Percentiles rank a stretch among this genome's conserved stretches.
phyloP scores from a whole-genome alignment of 2,113 vertebrate genomes.

The Acanthisitta chloris region DNA sequence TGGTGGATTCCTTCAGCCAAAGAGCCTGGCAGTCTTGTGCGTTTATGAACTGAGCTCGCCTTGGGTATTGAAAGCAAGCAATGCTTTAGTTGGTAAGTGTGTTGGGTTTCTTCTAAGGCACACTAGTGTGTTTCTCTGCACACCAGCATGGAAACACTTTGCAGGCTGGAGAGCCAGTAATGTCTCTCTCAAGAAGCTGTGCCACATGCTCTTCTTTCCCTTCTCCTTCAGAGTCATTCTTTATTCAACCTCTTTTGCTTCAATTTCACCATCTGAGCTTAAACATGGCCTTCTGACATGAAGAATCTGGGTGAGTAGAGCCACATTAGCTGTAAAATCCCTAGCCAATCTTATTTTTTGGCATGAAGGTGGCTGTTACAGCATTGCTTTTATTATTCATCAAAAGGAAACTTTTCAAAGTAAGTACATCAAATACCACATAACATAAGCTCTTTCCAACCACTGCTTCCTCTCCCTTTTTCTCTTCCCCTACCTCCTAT shows the following conservation, averaged over 20 bases:
- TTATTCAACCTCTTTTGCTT: not conserved
- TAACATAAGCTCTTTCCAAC: slow-evolving; percentile 64
- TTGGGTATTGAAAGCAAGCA: slow-evolving; percentile 20
- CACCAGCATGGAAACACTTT: slow-evolving; percentile 18
- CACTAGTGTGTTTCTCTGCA: not conserved
- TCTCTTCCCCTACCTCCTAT: slow-evolving; percentile 52
- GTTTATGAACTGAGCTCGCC: slow-evolving; percentile 7
- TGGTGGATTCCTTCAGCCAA: not conserved
- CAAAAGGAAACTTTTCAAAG: slow-evolving; percentile 67
- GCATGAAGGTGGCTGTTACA: slow-evolving; percentile 19
- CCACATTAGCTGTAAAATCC: slow-evolving; percentile 42
- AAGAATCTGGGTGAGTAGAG: slow-evolving; percentile 26
- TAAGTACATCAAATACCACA: slow-evolving; percentile 64
- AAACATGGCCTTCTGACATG: not conserved
- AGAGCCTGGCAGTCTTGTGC: not conserved
- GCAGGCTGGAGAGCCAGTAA: not conserved
- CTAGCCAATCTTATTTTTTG: slow-evolving; percentile 43
- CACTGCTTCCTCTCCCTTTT: slow-evolving; percentile 74
- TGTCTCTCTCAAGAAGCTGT: not conserved
- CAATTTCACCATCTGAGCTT: not conserved
- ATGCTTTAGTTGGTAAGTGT: not conserved
- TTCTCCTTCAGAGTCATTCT: not conserved
- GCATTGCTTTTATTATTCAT: slow-evolving; percentile 68
- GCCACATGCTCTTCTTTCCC: not conserved
- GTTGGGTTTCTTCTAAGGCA: slow-evolving; percentile 21